Base-by-base conservation (phyloP, 1,140 invertebrate genomes). In the Brachionus paranguensis region DNA sequence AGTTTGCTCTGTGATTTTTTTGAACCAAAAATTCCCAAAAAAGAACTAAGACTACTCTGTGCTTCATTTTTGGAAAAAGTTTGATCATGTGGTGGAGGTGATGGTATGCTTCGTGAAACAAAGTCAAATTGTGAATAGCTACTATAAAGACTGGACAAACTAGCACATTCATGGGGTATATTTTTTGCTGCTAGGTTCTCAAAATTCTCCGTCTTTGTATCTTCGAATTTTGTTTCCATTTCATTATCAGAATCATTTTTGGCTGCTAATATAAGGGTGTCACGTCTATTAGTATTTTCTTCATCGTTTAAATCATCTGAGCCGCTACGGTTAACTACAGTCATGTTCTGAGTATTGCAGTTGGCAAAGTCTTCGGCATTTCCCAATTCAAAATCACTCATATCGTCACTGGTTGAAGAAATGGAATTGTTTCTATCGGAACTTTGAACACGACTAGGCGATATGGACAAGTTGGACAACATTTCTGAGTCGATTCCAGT, bases 81-180 rank as follows among this genome's bases (percentile, higher is more conserved):
- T 68, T 4, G 24, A 37, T 68, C 65, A 17, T 43, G 37, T 72
- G 33, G 65, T 3, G 68, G 68, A 20, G 68, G 68, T 6, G 68
- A 72, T 14, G 68, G 68, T 43, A 20, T 41, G 10, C 24, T 72
- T 20, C 68, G 68, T 17, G 68, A 17, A 41, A 53, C 20, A 76
- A 76, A 76, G 47, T 76, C 72, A 76, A 50, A 76, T 50, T 76
- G 72, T 27, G 72, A 76, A 76, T 76, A 76, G 27, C 47, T 76
- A 14, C 43, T 50, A 17, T 76, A 76, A 1, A 76, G 43, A 76
- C 72, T 76, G 4, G 72, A 76, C 11, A 76, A 50, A 50, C 72
- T 76, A 5, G 72, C 72, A 50, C 41, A 47, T 27, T 76, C 72
- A 76, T 50, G 47, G 1, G 72, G 45, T n/a, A 72, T 72, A 41